A percentile compares a stretch with the other conserved stretches of the same genome.
Conservation (phyloP, 2,888 invertebrate genomes). For the Cheilosia pagana region DNA sequence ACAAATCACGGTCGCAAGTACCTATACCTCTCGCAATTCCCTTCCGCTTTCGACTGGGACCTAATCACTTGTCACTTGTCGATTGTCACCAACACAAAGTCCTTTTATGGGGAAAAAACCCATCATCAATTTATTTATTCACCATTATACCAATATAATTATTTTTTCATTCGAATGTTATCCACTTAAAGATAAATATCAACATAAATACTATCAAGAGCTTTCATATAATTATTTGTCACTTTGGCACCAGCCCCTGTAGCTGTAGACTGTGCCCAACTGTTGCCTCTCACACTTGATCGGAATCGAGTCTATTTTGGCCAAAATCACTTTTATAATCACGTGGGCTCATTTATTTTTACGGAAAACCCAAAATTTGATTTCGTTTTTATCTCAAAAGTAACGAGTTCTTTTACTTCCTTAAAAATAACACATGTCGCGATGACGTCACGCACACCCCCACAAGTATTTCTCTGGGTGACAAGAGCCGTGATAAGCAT, state of each 20-base stretch:
- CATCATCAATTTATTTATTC: no score
- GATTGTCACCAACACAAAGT: no score
- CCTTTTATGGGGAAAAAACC: no score
- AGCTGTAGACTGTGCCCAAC: slow-evolving; percentile 4
- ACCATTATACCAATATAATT: no score
- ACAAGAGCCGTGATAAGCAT: neutral
- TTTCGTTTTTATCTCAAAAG: neutral
- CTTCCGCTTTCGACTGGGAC: no score
- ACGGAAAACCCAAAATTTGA: neutral
- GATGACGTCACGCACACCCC: neutral
- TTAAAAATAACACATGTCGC: neutral
- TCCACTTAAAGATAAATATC: neutral
- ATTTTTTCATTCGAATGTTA: neutral
- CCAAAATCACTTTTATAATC: neutral
- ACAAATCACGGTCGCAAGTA: no score
- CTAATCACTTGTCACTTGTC: no score
- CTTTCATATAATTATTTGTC: neutral
- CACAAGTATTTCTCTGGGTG: neutral
- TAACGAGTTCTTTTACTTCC: neutral
- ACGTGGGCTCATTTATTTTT: neutral
- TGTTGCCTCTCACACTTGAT: slow-evolving; percentile 15
- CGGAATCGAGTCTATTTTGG: neutral
- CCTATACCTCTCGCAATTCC: no score
- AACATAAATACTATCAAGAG: no score
- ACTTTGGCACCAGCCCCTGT: neutral